phyloP scores from a whole-genome alignment of 2,113 vertebrate species.

The Boulengeromyrus knoepffleri region DNA sequence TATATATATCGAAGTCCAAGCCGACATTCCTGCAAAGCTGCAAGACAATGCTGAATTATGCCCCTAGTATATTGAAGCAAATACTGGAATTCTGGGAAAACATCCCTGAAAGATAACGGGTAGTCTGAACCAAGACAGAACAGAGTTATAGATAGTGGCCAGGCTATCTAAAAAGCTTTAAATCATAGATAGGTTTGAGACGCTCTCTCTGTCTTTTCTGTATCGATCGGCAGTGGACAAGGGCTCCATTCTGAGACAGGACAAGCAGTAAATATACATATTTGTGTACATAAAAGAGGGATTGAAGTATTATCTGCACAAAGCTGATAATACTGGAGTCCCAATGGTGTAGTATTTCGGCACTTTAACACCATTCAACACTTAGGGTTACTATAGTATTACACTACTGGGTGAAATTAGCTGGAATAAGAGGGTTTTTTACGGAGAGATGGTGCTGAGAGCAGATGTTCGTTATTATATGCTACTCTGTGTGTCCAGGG shows the following conservation, averaged over 20 bases:
- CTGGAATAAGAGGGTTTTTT: background rate
- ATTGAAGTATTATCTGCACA: background rate
- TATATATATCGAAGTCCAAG: background rate
- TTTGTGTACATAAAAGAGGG: background rate
- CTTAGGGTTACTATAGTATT: background rate
- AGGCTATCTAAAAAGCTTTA: background rate
- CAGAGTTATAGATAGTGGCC: background rate
- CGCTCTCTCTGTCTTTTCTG: background rate
- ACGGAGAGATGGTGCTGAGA: background rate
- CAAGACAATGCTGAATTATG: background rate
- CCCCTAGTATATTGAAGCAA: background rate
- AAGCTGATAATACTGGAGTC: background rate
- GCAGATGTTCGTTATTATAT: background rate
- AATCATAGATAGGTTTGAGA: background rate
- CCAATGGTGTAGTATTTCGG: background rate
- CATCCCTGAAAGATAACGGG: background rate
- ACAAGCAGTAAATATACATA: background rate
- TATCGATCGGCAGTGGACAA: background rate
- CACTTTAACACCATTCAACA: background rate
- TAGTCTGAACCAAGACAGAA: background rate
- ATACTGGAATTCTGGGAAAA: background rate
- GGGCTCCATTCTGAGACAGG: background rate
- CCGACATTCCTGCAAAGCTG: background rate
- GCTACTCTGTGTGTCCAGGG: slow-evolving; percentile 57
- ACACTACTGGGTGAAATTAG: background rate